These are phyloP conservation scores for Pterocles gutturalis DNA, from an alignment of 2,113 vertebrate species.

Conservation along the genomic window DNA sequence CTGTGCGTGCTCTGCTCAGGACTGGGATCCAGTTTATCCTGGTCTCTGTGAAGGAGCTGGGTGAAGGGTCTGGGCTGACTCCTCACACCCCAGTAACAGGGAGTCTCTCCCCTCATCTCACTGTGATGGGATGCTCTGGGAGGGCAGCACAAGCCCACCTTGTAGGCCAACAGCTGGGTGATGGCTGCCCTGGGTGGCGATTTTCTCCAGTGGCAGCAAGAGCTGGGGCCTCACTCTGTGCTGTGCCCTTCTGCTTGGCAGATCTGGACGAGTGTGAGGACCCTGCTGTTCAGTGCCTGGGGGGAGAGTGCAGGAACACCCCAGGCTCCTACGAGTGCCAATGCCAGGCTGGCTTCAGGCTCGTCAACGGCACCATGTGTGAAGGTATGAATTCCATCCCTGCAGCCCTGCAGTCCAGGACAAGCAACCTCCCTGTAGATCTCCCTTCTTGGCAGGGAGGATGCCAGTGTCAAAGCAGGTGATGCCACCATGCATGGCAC, in stretches of 20 bases:
- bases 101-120: not conserved
- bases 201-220: not conserved
- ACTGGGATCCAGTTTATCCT: not conserved
- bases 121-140: not conserved
- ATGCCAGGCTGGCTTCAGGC: conserved; percentile 79
- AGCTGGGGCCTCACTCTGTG: not conserved
- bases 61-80: not conserved
- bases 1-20: not conserved
- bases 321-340: conserved; percentile 82
- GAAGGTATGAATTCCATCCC: conserved; percentile 57
- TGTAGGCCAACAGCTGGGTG: not conserved
- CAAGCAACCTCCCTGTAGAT: not conserved
- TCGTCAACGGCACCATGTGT: conserved; percentile 65
- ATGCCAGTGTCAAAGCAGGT: not conserved
- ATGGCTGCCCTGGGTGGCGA: not conserved
- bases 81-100: not conserved
- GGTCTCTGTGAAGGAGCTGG: not conserved
- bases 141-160: not conserved
- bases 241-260: conserved; percentile 60
- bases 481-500: not conserved
- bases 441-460: not conserved
- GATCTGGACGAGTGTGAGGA: conserved; percentile 81
- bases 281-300: conserved; percentile 64
- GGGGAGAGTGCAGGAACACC: conserved; percentile 82
- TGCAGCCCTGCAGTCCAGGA: not conserved